These are phyloP conservation scores for Chironomus striatipennis DNA, from an alignment of 1,140 invertebrate species.

Conservation along the genomic window DNA sequence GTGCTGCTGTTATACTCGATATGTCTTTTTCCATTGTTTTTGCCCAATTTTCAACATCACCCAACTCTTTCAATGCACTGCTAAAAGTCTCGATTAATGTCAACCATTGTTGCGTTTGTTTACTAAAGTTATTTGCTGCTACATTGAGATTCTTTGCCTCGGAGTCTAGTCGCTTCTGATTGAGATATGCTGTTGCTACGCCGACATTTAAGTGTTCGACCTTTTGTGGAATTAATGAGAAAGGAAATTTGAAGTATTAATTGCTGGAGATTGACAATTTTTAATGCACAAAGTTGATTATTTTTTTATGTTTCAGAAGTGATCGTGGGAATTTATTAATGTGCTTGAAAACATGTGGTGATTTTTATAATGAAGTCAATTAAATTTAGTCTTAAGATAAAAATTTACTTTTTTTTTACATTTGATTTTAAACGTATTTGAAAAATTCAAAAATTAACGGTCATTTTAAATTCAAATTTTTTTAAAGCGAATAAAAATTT, in stretches of 20 bases:
- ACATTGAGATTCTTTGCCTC: slow-evolving; percentile 95
- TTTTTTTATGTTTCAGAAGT: not conserved
- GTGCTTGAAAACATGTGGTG: not conserved
- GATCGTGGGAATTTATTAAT: not conserved
- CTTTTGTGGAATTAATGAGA: not conserved
- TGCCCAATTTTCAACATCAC: slow-evolving; percentile 98
- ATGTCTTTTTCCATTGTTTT: slow-evolving; percentile 95
- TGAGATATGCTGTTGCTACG: slow-evolving; percentile 95
- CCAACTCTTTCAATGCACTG: slow-evolving; percentile 92
- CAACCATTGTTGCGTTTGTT: slow-evolving; percentile 94
- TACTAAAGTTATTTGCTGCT: slow-evolving; percentile 89
- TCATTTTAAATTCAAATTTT: too few species aligned
- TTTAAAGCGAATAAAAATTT: too few species aligned
- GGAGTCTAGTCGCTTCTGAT: slow-evolving; percentile 93
- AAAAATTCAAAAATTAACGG: too few species aligned
- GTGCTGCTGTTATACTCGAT: slow-evolving; percentile 79
- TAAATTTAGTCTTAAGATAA: too few species aligned
- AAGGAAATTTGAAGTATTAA: not conserved
- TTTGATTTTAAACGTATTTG: too few species aligned
- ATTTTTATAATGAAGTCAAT: too few species aligned
- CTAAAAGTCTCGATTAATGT: slow-evolving; percentile 91
- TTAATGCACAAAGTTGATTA: not conserved
- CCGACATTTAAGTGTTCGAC: slow-evolving; percentile 93
- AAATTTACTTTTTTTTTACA: too few species aligned
- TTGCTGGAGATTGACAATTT: not conserved